Evolutionary conservation across 1,140 invertebrate species (phyloP), one percentile per base, ranked within the genome.

Genomic region (Calliphora vicina): DNA sequence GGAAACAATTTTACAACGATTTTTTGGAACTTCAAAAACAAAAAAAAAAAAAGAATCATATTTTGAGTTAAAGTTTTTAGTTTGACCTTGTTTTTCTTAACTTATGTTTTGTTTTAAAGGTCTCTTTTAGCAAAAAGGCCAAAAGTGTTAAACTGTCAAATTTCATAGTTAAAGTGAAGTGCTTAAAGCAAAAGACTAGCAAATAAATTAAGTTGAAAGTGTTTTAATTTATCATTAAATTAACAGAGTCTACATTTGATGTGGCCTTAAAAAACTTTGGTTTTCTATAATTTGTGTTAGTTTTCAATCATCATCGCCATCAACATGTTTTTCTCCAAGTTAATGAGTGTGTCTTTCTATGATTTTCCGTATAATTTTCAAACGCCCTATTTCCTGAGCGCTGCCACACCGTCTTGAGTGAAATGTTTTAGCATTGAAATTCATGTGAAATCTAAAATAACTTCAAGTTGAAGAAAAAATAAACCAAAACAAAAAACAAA

Each of bases 391-490:
- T 67, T 23, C 20, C 8, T 78, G 20, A 78, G 74, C 23, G 74
- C 74, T 78, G 74, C 74, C 74, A 78, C 74, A 78, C 74, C 74
- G 42, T 78, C 74, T 78, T 78, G 74, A 78, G 74, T 78, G 42
- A 78, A 43, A 78, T 25, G 9, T 20, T 57, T 57, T 74, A 17
- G 27, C 27, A 74, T 5, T 50, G 45, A 50, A 50, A 50, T 3
- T 0, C 45, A 50, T 50, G 35, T 42, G 35, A 43, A 67, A 78
- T 8, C n/a, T 43, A 12, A 78, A 43, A 42, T 76, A 25, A 42
- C 35, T n/a, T 20, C 12, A 42, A 76, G 29, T 76, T 10, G 27
- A 29, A 29, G 25, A n/a, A n/a, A n/a, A n/a, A n/a, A 29, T 10
- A 17, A 43, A 43, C 10, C 15, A 78, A 43, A 43, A 43, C 29